A percentile compares a stretch with the other conserved stretches of the same genome.
phyloP scores from a whole-genome alignment of 2,888 invertebrate genomes.

The Lasioglossum pauxillum region DNA sequence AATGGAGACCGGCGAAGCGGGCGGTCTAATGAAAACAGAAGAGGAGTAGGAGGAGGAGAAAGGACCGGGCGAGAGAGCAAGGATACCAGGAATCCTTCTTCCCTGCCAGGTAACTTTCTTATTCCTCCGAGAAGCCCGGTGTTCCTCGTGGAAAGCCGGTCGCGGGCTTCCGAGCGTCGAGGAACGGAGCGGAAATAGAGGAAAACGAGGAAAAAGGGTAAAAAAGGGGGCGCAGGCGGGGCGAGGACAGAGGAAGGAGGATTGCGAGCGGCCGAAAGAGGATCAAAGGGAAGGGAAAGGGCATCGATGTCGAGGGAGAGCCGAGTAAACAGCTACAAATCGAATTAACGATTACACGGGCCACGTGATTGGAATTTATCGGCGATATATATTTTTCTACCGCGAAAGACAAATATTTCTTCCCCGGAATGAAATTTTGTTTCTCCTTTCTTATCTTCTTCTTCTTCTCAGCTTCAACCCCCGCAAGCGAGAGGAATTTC shows the following conservation, averaged over 20 bases:
- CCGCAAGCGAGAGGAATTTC: not conserved
- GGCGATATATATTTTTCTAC: constrained; percentile 13
- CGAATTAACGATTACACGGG: constrained; percentile 73
- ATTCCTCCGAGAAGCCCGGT: constrained; percentile 45
- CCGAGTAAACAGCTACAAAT: constrained; percentile 74
- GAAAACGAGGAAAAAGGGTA: constrained; percentile 9
- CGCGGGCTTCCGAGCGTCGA: constrained; percentile 23
- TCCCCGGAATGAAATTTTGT: constrained; percentile 6
- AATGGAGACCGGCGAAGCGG: constrained; percentile 45
- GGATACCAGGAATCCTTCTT: constrained; percentile 26
- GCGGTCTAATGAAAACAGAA: constrained; percentile 60
- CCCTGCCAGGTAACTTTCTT: constrained; percentile 45
- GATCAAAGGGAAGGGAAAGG: constrained; percentile 32
- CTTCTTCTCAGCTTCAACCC: not conserved
- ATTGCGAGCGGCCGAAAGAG: constrained; percentile 34
- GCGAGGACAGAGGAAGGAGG: constrained; percentile 8
- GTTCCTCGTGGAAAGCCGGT: constrained; percentile 3
- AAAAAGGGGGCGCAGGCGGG: not conserved
- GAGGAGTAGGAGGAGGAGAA: not conserved
- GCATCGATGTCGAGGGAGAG: constrained; percentile 61
- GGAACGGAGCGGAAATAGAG: constrained; percentile 11
- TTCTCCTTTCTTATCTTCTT: constrained; percentile 3
- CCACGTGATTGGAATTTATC: constrained; percentile 30
- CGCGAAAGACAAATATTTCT: constrained; percentile 13
- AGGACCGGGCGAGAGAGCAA: not conserved